Evolutionary conservation across 2,888 invertebrate genomes (phyloP).

Genomic region (Tipula lateralis): DNA sequence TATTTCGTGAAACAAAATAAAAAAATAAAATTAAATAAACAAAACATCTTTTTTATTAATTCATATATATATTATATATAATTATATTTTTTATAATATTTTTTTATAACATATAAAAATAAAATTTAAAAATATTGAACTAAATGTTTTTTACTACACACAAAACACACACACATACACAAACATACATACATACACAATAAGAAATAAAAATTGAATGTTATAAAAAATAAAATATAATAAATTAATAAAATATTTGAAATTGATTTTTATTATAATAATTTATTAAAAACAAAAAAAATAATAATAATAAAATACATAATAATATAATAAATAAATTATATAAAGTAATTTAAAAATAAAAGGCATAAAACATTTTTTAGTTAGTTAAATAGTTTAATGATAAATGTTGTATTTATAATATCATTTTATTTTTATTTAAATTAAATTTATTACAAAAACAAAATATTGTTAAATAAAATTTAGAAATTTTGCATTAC

Average conservation of each 20-base stretch:
- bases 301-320: too few species aligned
- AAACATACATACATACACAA: not conserved
- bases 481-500: not conserved
- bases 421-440: not conserved
- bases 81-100: conserved; percentile 19
- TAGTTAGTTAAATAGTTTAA: conserved; percentile 19
- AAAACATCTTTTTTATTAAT: not conserved
- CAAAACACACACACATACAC: not conserved
- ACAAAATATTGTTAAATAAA: not conserved
- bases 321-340: conserved; percentile 6
- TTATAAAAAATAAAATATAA: not conserved
- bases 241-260: not conserved
- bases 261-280: conserved; percentile 4
- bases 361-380: not conserved
- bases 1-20: not conserved
- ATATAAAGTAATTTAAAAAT: not conserved
- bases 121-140: not conserved
- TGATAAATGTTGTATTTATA: not conserved
- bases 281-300: not conserved
- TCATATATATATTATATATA: not conserved
- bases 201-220: not conserved
- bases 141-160: not conserved
- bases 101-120: conserved; percentile 15
- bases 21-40: not conserved
- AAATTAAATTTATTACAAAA: not conserved